These are phyloP conservation scores for Sycophila sp. DNA, from an alignment of 1,140 invertebrate genomes.

Conservation along the genomic window DNA sequence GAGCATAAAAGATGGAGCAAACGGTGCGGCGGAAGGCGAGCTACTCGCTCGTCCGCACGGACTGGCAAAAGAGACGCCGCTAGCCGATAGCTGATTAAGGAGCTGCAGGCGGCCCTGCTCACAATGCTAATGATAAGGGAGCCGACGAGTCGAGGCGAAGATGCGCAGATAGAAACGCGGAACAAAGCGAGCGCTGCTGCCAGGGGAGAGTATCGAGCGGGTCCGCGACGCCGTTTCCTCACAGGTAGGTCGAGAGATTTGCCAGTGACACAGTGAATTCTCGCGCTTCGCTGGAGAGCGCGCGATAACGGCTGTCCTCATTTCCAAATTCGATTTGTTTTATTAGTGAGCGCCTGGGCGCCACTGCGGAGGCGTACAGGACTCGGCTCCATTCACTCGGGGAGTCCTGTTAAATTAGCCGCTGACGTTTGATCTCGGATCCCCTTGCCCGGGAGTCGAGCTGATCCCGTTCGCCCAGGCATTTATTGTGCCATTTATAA, in stretches of 20 bases:
- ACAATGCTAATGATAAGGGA: conserved; percentile 50
- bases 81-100: conserved; percentile 42
- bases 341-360: conserved; percentile 2
- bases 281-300: no score
- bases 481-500: no score
- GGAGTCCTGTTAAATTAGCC: conserved; percentile 14
- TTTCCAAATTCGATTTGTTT: conserved; percentile 28
- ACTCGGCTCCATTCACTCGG: no score
- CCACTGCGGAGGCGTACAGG: background rate
- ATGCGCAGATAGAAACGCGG: background rate
- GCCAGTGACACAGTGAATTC: conserved; percentile 12
- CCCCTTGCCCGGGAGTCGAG: no score
- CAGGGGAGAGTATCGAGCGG: background rate
- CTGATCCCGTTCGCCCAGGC: no score
- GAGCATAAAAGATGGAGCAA: background rate
- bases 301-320: conserved; percentile 16
- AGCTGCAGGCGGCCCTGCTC: conserved; percentile 17
- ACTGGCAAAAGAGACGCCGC: background rate
- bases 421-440: no score
- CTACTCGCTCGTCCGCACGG: background rate
- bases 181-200: conserved; percentile 7
- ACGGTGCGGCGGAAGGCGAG: background rate
- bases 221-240: no score
- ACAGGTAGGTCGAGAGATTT: conserved; percentile 17
- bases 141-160: no score